A percentile compares a stretch with the other conserved stretches of the same genome.
Evolutionary conservation across 2,113 vertebrate genomes (phyloP).

Genomic region (Solea solea): DNA sequence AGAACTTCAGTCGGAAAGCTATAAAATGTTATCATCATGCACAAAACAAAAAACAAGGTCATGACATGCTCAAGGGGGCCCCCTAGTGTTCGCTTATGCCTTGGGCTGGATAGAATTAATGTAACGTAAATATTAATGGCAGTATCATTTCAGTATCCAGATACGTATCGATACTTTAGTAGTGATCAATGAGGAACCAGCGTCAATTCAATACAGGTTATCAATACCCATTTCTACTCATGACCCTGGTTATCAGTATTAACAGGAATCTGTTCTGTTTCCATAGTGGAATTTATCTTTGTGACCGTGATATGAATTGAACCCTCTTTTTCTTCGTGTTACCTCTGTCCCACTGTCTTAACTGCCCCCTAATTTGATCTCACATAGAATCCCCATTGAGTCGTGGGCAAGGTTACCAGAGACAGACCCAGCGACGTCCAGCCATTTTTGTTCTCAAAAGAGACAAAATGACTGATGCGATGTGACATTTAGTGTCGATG

Average conservation of each 20-base stretch:
- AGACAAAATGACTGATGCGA: slow-evolving; percentile 18
- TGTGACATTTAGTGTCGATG: slow-evolving; percentile 44
- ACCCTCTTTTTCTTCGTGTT: background rate
- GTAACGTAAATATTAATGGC: too few relatives aligned
- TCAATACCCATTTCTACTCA: too few relatives aligned
- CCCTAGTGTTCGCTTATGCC: too few relatives aligned
- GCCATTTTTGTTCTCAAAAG: slow-evolving; percentile 11
- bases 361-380: slow-evolving; percentile 13
- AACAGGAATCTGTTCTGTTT: background rate
- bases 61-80: too few relatives aligned
- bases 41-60: too few relatives aligned
- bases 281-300: background rate
- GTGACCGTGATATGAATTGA: background rate
- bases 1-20: too few relatives aligned
- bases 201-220: too few relatives aligned
- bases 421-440: slow-evolving; percentile 5
- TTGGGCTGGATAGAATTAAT: too few relatives aligned
- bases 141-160: too few relatives aligned
- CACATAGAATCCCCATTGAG: slow-evolving; percentile 1
- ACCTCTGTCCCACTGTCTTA: background rate
- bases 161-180: too few relatives aligned
- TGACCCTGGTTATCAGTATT: slow-evolving; percentile 8
- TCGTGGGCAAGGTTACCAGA: background rate
- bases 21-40: too few relatives aligned
- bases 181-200: too few relatives aligned